Percentiles rank a stretch among this genome's conserved stretches.
Conservation (phyloP, 64 coral and sea anemone genomes). For the Catalaphyllia jardinei region DNA sequence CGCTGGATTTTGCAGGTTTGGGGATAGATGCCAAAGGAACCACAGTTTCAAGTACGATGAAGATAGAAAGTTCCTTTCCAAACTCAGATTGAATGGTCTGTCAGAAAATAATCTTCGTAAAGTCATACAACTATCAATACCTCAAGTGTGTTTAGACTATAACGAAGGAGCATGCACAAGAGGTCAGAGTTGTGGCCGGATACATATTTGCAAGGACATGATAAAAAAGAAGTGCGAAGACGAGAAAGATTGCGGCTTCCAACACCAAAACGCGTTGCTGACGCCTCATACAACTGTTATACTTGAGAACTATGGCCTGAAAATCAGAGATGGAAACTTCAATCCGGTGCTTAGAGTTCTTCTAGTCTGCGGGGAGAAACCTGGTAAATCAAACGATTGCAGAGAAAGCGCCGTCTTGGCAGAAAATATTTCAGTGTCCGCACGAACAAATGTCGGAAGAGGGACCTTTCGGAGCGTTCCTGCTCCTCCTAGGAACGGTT, state of each 20-base stretch:
- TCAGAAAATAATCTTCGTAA: conserved; percentile 38
- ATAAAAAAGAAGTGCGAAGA: conserved; percentile 14
- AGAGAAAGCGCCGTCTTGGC: background rate
- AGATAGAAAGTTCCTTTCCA: conserved; percentile 15
- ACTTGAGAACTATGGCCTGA: conserved; percentile 6
- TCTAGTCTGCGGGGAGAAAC: conserved; percentile 31
- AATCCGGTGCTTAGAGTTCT: background rate
- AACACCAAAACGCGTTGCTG: conserved; percentile 3
- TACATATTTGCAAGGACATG: conserved; percentile 59
- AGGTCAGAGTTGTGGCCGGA: background rate
- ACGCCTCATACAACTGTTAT: background rate
- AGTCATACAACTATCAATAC: conserved; percentile 43
- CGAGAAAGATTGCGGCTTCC: background rate
- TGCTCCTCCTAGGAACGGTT: background rate
- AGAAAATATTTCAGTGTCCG: background rate
- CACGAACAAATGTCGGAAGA: background rate
- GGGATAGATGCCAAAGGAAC: conserved; percentile 31
- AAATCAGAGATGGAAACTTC: background rate
- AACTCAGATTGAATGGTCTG: conserved; percentile 10
- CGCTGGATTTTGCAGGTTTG: conserved; percentile 43
- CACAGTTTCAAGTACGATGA: conserved; percentile 60
- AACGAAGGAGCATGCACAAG: conserved; percentile 32
- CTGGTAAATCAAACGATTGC: background rate
- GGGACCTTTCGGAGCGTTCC: background rate
- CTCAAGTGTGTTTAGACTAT: conserved; percentile 66